These are phyloP conservation scores for Cinclus cinclus DNA, from an alignment of 2,113 vertebrate species.

Conservation along the genomic window DNA sequence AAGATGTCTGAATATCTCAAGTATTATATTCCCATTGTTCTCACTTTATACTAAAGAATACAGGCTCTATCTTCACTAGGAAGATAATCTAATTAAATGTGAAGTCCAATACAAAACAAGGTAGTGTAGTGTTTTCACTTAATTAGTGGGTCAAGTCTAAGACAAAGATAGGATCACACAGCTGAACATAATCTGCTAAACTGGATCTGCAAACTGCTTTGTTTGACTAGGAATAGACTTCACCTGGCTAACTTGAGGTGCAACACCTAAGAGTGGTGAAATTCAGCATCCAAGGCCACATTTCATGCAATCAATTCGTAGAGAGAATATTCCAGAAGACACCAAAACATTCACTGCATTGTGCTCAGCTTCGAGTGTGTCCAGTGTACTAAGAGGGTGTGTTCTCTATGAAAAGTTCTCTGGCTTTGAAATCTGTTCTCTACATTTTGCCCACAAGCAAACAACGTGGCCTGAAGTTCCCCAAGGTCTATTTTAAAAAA, in stretches of 20 bases:
- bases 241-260: neutral
- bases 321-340: neutral
- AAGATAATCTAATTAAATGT: slow-evolving; percentile 2
- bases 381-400: neutral
- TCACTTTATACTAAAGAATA: neutral
- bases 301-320: neutral
- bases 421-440: neutral
- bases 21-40: neutral
- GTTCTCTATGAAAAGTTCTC: neutral
- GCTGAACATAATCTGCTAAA: neutral
- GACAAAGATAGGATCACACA: neutral
- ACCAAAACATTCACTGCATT: neutral
- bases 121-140: neutral
- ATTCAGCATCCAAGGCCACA: neutral
- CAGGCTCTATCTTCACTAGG: neutral
- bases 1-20: neutral
- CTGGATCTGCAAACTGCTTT: slow-evolving; percentile 12
- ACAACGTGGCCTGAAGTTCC: neutral
- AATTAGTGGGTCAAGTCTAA: slow-evolving; percentile 1
- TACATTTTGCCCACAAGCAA: neutral
- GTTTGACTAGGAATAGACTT: neutral
- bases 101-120: neutral
- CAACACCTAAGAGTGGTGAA: neutral
- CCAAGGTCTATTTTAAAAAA: neutral
- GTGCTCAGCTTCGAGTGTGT: neutral